Evolutionary conservation across 2,113 vertebrate species (phyloP).

Genomic region (Delphinapterus leucas): DNA sequence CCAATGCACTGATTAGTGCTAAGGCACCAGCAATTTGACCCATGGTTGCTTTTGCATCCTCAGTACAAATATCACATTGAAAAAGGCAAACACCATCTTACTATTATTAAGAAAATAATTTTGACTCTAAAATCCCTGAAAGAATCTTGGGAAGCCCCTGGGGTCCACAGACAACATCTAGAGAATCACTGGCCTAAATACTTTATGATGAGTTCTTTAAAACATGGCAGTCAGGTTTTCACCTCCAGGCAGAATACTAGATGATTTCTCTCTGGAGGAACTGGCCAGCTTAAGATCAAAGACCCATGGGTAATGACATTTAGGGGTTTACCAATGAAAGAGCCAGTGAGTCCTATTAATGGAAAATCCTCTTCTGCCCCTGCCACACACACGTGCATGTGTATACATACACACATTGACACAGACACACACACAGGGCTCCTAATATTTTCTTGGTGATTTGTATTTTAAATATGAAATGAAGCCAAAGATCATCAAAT

Average conservation of each 20-base stretch:
- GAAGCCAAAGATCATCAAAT: neutral
- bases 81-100: neutral
- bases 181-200: neutral
- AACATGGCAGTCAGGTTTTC: neutral
- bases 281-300: neutral
- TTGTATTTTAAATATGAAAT: conserved; percentile 30
- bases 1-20: neutral
- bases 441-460: neutral
- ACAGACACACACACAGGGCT: neutral
- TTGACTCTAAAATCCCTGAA: neutral
- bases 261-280: neutral
- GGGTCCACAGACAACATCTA: neutral
- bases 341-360: neutral
- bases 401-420: neutral
- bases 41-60: neutral
- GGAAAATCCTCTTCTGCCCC: neutral
- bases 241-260: neutral
- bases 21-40: neutral
- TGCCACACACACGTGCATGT: neutral
- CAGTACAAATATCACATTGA: neutral
- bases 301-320: neutral
- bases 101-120: neutral
- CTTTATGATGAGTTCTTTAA: neutral
- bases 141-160: neutral
- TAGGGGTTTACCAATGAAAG: neutral